Evolutionary conservation across 1,140 invertebrate species (phyloP), one percentile per base, ranked within the genome.

Genomic region (Brachionus plicatilis): DNA sequence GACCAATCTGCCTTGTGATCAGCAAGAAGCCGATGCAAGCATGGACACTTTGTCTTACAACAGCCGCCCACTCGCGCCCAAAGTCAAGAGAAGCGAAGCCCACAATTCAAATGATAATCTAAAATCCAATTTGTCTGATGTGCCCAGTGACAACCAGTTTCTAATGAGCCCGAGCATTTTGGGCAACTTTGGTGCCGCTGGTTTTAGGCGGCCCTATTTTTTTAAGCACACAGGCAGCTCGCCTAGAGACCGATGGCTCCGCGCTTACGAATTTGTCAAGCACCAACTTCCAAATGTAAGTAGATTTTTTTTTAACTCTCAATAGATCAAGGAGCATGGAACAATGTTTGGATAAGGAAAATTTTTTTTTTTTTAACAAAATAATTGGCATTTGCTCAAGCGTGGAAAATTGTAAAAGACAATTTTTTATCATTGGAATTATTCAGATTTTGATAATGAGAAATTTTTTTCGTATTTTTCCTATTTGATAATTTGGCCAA

Each of bases 1-100:
- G 33, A 47, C 72, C 12, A 45, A 50, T n/a, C 47, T 24, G 45
- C 27, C 72, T 20, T 45, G 20, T 17, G 3, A 47, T 12, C 33
- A 75, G 7, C 3, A 27, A 53, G 72, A 76, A 1, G 47, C 6
- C 11, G 45, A 53, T 33, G 3, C 20, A 24, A 20, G 17, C 17
- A 50, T 76, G 72, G 72, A 76, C 45, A 12, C 29, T 47, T n/a
- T 76, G 1, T 76, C 72, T 11, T 76, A 76, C 47, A 76, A 76
- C 20, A 76, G 72, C 43, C 6, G 72, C 3, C 72, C 72, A 4
- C 33, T 14, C 12, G 7, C 12, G 9, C 9, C 12, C 14, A 76
- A 53, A 76, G 17, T 1, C 17, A 43, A 20, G 50, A 50, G 24
- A 27, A 45, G 27, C 24, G 27, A 50, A 12, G 9, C 20, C 20